A percentile compares a stretch with the other conserved stretches of the same genome.
phyloP scores from a whole-genome alignment of 2,797 vertebrate species.

The Syncerus caffer region DNA sequence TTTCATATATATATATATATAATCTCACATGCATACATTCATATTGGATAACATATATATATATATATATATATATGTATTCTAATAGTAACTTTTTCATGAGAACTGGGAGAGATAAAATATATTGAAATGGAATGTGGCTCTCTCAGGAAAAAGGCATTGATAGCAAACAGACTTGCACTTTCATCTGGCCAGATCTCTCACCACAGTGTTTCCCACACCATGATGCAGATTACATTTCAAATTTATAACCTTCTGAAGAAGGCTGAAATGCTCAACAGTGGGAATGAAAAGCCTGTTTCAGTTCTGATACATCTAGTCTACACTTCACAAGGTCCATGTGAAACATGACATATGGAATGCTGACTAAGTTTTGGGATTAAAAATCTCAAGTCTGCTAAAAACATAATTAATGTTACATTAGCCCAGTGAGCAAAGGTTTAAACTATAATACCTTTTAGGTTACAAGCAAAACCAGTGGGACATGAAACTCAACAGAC shows the following conservation, averaged over 20 bases:
- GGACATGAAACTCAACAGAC: background rate
- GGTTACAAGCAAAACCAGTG: background rate
- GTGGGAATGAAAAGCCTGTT: background rate
- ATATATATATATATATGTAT: background rate
- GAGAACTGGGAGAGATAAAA: background rate
- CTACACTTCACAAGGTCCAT: background rate
- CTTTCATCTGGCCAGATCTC: background rate
- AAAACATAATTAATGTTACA: background rate
- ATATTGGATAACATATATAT: background rate
- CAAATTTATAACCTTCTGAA: background rate
- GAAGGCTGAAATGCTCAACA: background rate
- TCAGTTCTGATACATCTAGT: background rate
- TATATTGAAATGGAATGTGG: background rate
- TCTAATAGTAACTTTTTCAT: background rate
- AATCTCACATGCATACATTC: background rate
- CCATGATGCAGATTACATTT: background rate
- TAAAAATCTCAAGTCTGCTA: background rate
- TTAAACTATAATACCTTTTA: background rate
- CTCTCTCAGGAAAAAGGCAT: background rate
- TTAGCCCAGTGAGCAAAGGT: background rate
- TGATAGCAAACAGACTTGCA: background rate
- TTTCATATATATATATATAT: background rate
- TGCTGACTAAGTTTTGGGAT: background rate
- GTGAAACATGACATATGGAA: background rate
- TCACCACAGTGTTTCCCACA: background rate